Conservation (phyloP, 2,888 invertebrate species). For the Ormyrus rosae region DNA sequence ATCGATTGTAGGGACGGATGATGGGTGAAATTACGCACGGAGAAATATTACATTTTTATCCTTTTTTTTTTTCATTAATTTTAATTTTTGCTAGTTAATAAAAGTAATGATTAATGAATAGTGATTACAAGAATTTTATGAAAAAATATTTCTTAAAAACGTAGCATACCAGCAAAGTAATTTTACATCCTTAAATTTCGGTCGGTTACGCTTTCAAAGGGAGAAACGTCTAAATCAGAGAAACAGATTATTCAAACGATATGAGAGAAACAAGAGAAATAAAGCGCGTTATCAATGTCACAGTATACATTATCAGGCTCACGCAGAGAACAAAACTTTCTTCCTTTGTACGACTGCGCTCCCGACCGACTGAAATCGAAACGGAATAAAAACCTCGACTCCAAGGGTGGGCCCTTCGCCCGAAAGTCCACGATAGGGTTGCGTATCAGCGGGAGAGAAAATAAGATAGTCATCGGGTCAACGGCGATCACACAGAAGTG, state of each 20-base stretch:
- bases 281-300: not conserved
- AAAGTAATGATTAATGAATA: no score
- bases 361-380: conserved; percentile 47
- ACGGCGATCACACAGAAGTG: conserved; percentile 3
- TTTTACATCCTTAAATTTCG: no score
- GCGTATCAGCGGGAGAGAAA: conserved; percentile 25
- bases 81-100: no score
- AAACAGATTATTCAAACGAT: not conserved
- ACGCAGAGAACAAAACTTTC: not conserved
- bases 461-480: conserved; percentile 48
- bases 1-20: conserved; percentile 25
- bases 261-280: not conserved
- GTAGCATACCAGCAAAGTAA: no score
- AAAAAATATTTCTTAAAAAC: no score
- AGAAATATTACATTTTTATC: no score
- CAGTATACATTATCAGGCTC: not conserved
- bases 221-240: not conserved
- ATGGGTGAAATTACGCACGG: no score
- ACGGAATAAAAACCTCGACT: conserved; percentile 33
- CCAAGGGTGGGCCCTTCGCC: conserved; percentile 35
- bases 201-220: no score
- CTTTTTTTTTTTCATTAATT: no score
- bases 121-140: no score
- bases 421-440: conserved; percentile 27
- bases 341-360: conserved; percentile 25